Percentiles rank a stretch among this genome's conserved stretches.
These are phyloP conservation scores for Amphibalanus amphitrite DNA, from an alignment of 1,140 invertebrate species.

Conservation along the genomic window DNA sequence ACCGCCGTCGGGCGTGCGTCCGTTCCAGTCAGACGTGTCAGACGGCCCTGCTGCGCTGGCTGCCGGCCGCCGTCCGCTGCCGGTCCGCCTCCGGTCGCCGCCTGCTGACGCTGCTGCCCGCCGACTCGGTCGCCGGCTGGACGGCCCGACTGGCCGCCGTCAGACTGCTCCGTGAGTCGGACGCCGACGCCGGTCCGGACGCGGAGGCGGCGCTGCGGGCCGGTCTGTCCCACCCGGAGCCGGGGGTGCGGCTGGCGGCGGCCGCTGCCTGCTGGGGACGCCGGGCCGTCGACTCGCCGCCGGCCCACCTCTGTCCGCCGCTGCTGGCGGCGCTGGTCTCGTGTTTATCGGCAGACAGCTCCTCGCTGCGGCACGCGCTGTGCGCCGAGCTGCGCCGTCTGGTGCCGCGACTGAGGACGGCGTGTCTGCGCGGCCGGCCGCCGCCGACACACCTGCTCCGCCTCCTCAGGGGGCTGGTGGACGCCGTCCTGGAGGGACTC, in stretches of 20 bases:
- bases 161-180: background rate
- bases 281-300: no score
- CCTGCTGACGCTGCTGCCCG: background rate
- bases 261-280: background rate
- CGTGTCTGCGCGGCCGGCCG: background rate
- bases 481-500: background rate
- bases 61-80: background rate
- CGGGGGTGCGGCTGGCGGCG: background rate
- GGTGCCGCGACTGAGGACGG: background rate
- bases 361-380: background rate
- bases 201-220: background rate
- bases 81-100: background rate
- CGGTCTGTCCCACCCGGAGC: background rate
- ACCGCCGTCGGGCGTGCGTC: no score
- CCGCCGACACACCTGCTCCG: background rate
- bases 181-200: no score
- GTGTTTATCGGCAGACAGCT: background rate
- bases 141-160: background rate
- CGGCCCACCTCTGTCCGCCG: background rate
- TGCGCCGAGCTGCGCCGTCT: background rate
- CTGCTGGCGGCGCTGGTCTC: background rate
- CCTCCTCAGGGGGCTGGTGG: background rate
- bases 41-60: background rate
- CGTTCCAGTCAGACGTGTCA: background rate
- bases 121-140: background rate